Percentiles rank a stretch among this genome's conserved stretches.
Conservation (phyloP, 2,888 invertebrate genomes). For the Dynastes maya region DNA sequence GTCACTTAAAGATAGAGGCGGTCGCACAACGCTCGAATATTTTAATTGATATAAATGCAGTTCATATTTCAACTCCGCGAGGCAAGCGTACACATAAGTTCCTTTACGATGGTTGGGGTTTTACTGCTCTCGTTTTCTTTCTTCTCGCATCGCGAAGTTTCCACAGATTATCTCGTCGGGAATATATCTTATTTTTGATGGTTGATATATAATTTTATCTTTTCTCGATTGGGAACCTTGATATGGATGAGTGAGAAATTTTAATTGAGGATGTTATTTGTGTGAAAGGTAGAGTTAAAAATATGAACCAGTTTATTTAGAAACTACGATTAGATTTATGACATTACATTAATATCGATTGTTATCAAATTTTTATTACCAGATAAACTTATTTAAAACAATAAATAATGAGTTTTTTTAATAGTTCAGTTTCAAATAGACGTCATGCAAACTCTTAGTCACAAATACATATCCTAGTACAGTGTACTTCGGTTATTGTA, state of each 20-base stretch:
- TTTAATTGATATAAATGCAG: constrained; percentile 47
- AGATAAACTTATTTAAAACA: too few species aligned
- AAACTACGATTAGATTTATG: too few species aligned
- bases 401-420: too few species aligned
- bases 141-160: not conserved
- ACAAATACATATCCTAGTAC: too few species aligned
- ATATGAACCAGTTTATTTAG: not conserved
- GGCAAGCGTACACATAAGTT: constrained; percentile 22
- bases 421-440: too few species aligned
- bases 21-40: constrained; percentile 38
- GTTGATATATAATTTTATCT: constrained; percentile 25
- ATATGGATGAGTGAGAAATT: constrained; percentile 17
- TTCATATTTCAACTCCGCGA: constrained; percentile 40
- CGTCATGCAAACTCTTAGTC: too few species aligned
- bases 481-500: too few species aligned
- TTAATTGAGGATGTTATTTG: constrained; percentile 27
- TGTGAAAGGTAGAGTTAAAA: not conserved
- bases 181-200: constrained; percentile 5
- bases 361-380: too few species aligned
- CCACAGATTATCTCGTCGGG: not conserved
- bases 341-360: too few species aligned
- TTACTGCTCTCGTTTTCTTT: not conserved
- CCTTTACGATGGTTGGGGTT: constrained; percentile 1
- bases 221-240: not conserved
- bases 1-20: constrained; percentile 30